Conservation (phyloP, 2,113 vertebrate species). For the Rana temporaria region DNA sequence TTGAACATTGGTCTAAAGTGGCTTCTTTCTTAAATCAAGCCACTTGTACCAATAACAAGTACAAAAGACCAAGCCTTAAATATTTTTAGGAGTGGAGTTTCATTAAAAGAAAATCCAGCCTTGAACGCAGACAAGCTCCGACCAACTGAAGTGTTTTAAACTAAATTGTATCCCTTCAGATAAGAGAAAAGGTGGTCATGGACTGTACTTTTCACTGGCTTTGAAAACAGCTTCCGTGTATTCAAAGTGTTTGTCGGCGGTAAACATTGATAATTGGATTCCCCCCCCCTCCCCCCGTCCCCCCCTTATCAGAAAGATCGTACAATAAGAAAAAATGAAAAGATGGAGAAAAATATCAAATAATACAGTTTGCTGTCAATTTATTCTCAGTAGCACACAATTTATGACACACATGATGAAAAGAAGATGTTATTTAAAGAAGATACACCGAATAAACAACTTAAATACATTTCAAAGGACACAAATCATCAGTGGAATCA, state of each 20-base stretch:
- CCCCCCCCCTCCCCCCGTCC: neutral
- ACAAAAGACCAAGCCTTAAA: neutral
- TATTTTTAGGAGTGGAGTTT: neutral
- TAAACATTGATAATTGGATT: slow-evolving; percentile 49
- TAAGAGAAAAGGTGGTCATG: slow-evolving; percentile 46
- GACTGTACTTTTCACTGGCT: slow-evolving; percentile 29
- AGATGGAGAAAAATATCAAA: slow-evolving; percentile 11
- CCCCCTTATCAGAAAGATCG: slow-evolving; percentile 36
- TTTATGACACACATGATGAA: slow-evolving; percentile 46
- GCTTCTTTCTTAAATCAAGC: too few species aligned
- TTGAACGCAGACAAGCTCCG: neutral
- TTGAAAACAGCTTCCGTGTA: slow-evolving; percentile 48
- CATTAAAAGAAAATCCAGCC: slow-evolving; percentile 10
- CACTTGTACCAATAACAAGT: too few species aligned
- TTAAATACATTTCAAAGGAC: slow-evolving; percentile 20
- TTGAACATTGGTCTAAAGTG: too few species aligned
- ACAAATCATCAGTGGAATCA: slow-evolving; percentile 12
- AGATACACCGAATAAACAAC: slow-evolving; percentile 34
- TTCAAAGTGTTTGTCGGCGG: slow-evolving; percentile 42
- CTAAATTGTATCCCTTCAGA: slow-evolving; percentile 48
- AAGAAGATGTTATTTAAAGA: slow-evolving; percentile 40
- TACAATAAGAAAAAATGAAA: slow-evolving; percentile 27
- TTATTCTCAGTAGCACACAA: slow-evolving; percentile 17
- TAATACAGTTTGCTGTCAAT: slow-evolving; percentile 47
- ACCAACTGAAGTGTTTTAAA: slow-evolving; percentile 31